Evolutionary conservation across 2,797 vertebrate species (phyloP), one percentile per base, ranked within the genome.

Genomic region (Labroides dimidiatus): DNA sequence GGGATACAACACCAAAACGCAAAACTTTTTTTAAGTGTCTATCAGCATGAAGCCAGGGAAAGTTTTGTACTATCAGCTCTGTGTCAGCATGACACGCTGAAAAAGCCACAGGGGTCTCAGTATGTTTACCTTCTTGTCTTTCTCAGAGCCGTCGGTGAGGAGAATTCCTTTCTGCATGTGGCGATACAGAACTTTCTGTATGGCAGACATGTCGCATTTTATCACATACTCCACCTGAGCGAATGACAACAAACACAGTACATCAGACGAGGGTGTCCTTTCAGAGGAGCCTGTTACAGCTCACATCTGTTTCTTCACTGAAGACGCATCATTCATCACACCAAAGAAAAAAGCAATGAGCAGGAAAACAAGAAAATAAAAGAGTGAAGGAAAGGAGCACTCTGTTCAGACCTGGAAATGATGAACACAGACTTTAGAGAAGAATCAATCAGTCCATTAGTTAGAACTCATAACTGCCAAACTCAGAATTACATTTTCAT

Each of bases 141-240:
- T 99, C 91, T 99, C 98, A 0, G 98, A 99, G 64, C 98, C 97
- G 6, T 99, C 98, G 0, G 98, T 99, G 45, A 99, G 96, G 27
- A 99, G 96, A 82, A 99, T 98, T 21, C 98, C 97, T 85, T 96
- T 99, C 90, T 99, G 98, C 98, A 99, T 99, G 81, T 99, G 98
- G 45, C 98, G 95, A 72, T 99, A 99, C 33, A 99, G 90, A 72
- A 99, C 95, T 93, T 97, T 99, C 89, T 99, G 98, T 64, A 99
- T 96, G 17, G 98, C 97, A 19, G 97, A 98, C 98, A 99, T 99
- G 90, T 99, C 98, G 72, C 98, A 99, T 76, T 99, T 99, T 75
- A 99, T 93, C 75, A 99, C 98, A 9, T 99, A 99, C 82, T 99
- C 98, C 91, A 99, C 98, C 98, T 99, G 85, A 17, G 41, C 15